Evolutionary conservation across 2,888 invertebrate genomes (phyloP).

Genomic region (Oligia fasciuncula): DNA sequence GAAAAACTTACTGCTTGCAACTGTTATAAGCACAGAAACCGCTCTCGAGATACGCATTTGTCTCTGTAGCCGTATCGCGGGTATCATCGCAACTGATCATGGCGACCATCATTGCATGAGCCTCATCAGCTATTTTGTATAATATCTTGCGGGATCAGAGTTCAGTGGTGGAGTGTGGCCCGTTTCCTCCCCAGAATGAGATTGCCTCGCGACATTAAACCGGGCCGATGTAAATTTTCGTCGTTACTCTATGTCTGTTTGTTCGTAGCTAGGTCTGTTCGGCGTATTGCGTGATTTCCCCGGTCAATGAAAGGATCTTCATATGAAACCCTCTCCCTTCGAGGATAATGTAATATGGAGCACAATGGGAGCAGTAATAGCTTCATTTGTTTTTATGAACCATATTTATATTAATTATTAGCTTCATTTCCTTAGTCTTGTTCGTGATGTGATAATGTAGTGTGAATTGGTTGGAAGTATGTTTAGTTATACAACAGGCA

Average conservation of each 20-base stretch:
- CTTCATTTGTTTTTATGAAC: slow-evolving; percentile 71
- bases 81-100: slow-evolving; percentile 83
- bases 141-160: slow-evolving; percentile 72
- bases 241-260: slow-evolving; percentile 83
- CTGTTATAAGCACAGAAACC: slow-evolving; percentile 75
- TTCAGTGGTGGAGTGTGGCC: slow-evolving; percentile 75
- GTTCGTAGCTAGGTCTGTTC: slow-evolving; percentile 72
- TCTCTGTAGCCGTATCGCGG: slow-evolving; percentile 84
- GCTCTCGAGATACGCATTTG: slow-evolving; percentile 82
- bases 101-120: slow-evolving; percentile 74
- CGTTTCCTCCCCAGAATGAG: slow-evolving; percentile 86
- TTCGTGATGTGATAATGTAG: slow-evolving; percentile 59
- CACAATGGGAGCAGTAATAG: slow-evolving; percentile 68
- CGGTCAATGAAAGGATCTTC: slow-evolving; percentile 77
- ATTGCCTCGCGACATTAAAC: slow-evolving; percentile 89
- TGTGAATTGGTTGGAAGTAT: slow-evolving; percentile 48
- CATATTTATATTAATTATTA: slow-evolving; percentile 67
- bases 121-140: slow-evolving; percentile 65
- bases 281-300: slow-evolving; percentile 79
- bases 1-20: slow-evolving; percentile 69
- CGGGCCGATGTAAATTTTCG: slow-evolving; percentile 88
- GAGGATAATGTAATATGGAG: slow-evolving; percentile 65
- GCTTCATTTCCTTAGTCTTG: slow-evolving; percentile 54
- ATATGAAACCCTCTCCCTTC: slow-evolving; percentile 65
- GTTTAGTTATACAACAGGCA: slow-evolving; percentile 29